Conservation (phyloP, 1,140 invertebrate species). For the Cepaea nemoralis region DNA sequence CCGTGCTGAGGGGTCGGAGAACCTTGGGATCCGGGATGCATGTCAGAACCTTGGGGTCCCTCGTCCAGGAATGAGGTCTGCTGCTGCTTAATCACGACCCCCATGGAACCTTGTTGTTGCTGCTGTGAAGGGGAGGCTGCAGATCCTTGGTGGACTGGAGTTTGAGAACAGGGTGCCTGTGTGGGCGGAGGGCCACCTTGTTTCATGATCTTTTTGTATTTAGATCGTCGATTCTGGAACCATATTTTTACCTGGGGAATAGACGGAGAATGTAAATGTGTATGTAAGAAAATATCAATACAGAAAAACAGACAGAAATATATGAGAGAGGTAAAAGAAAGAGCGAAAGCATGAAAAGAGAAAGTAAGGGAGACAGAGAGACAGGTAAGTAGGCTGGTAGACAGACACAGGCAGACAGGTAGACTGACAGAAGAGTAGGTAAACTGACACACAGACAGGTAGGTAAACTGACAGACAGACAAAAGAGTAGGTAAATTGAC, state of each 20-base stretch:
- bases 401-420: no score
- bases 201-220: constrained; percentile 98
- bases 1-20: constrained; percentile 36
- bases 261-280: no score
- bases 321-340: no score
- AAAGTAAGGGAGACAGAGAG: no score
- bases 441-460: no score
- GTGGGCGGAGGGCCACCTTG: constrained; percentile 64
- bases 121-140: constrained; percentile 26
- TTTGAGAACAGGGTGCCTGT: constrained; percentile 39
- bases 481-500: no score
- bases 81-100: constrained; percentile 36
- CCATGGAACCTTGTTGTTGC: not conserved
- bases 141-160: constrained; percentile 17
- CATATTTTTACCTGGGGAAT: constrained; percentile 95
- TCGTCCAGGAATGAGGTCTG: constrained; percentile 39
- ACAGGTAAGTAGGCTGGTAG: no score
- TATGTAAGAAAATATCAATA: no score
- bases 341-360: no score
- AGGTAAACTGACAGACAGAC: no score
- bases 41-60: constrained; percentile 18
- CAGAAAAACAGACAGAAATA: no score
- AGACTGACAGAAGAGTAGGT: no score
- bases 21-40: constrained; percentile 45
- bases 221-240: constrained; percentile 96